Evolutionary conservation across 2,113 vertebrate genomes (phyloP).

Genomic region (Psephotus haematonotus): DNA sequence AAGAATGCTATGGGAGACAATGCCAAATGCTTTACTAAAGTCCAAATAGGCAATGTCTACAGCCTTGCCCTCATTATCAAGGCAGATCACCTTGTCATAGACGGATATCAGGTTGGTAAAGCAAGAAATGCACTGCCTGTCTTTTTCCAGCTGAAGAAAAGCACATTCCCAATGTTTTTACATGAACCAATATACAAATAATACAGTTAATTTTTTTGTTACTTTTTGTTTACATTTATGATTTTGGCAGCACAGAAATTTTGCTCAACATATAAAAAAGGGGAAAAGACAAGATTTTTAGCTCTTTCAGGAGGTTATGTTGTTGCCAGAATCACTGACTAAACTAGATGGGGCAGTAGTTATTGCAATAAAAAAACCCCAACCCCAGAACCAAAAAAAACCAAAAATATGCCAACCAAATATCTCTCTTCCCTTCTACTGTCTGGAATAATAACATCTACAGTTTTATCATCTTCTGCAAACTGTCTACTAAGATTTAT

Average conservation of each 20-base stretch:
- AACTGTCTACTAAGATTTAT: background rate
- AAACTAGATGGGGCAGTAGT: background rate
- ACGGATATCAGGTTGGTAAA: no score
- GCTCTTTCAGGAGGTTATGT: background rate
- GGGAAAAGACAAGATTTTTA: background rate
- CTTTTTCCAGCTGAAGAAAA: background rate
- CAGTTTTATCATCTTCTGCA: background rate
- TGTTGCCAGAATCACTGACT: background rate
- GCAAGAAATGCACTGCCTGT: background rate
- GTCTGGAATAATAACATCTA: background rate
- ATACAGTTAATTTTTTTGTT: background rate
- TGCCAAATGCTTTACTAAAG: no score
- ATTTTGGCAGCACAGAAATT: background rate
- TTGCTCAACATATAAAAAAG: background rate
- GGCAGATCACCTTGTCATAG: no score
- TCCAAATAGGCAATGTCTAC: no score
- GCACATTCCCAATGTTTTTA: background rate
- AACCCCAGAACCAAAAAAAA: background rate
- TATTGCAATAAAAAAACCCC: rapidly evolving
- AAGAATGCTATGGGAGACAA: no score
- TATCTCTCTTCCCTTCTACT: background rate
- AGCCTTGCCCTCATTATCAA: no score
- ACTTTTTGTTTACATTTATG: background rate
- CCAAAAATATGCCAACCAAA: background rate
- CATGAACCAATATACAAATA: background rate